Percentiles rank a stretch among this genome's conserved stretches.
Evolutionary conservation across 2,797 vertebrate species (phyloP).

Genomic region (Poecile montanus): DNA sequence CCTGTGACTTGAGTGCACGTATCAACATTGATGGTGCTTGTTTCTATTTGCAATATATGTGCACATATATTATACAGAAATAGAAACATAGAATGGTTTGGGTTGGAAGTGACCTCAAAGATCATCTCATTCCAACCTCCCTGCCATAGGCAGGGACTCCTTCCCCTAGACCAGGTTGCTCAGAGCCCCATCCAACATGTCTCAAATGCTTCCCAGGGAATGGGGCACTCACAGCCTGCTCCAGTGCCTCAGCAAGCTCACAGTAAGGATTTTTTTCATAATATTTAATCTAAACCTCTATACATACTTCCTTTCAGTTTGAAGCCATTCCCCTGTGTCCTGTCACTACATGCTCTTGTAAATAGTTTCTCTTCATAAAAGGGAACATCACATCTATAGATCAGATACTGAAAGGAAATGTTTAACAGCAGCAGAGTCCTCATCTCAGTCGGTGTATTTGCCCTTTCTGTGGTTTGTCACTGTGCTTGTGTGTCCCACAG

Average conservation of each 20-base stretch:
- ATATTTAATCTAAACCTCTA: background rate
- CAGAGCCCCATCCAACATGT: background rate
- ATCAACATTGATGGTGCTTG: background rate
- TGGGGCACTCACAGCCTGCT: background rate
- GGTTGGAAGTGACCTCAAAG: background rate
- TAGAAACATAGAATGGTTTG: background rate
- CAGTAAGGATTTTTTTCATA: background rate
- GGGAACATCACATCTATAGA: background rate
- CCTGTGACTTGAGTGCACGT: background rate
- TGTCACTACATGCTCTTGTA: background rate
- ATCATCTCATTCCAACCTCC: background rate
- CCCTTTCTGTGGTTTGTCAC: background rate
- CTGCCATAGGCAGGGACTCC: background rate
- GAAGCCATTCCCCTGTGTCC: background rate
- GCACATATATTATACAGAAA: background rate
- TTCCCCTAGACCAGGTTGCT: background rate
- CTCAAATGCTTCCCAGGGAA: background rate
- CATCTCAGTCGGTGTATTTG: fast-evolving
- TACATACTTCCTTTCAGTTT: background rate
- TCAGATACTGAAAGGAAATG: background rate
- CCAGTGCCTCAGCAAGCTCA: background rate
- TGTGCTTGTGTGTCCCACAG: fast-evolving
- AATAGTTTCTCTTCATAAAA: background rate
- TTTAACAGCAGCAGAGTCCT: background rate
- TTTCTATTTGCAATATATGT: background rate